Percentiles rank a stretch among this genome's conserved stretches.
Evolutionary conservation across 2,113 vertebrate genomes (phyloP).

Genomic region (Chaetorhynchus papuensis): DNA sequence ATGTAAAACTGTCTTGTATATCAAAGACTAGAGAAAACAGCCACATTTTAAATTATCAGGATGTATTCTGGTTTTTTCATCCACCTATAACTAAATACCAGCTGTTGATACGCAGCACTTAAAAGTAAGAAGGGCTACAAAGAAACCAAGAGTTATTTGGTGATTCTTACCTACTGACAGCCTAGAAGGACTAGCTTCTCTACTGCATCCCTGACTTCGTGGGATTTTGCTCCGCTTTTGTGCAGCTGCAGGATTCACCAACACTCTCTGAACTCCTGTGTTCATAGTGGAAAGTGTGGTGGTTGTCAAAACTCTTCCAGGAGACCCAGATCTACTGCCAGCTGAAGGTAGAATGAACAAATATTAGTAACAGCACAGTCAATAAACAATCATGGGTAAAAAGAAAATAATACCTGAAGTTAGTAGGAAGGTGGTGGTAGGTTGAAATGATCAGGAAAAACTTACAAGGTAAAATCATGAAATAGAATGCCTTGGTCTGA

Average conservation of each 20-base stretch:
- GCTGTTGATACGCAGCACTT: neutral
- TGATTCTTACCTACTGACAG: slow-evolving; percentile 88
- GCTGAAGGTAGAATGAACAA: slow-evolving; percentile 75
- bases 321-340: slow-evolving; percentile 94
- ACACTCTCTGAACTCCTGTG: slow-evolving; percentile 84
- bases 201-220: slow-evolving; percentile 93
- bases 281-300: slow-evolving; percentile 90
- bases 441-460: slow-evolving; percentile 35
- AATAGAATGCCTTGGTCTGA: neutral
- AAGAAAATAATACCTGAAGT: neutral
- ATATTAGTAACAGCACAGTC: neutral
- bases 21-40: neutral
- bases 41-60: fast-evolving
- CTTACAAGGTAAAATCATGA: neutral
- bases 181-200: slow-evolving; percentile 93
- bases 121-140: neutral
- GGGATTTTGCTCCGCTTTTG: slow-evolving; percentile 93
- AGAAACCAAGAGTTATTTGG: neutral
- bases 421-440: neutral
- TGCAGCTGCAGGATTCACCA: slow-evolving; percentile 77
- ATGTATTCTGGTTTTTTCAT: neutral
- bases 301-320: slow-evolving; percentile 90
- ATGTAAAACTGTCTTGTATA: neutral
- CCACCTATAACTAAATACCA: neutral
- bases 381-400: neutral